Base-by-base conservation (phyloP, 2,113 vertebrate species). In the Dromas ardeola region DNA sequence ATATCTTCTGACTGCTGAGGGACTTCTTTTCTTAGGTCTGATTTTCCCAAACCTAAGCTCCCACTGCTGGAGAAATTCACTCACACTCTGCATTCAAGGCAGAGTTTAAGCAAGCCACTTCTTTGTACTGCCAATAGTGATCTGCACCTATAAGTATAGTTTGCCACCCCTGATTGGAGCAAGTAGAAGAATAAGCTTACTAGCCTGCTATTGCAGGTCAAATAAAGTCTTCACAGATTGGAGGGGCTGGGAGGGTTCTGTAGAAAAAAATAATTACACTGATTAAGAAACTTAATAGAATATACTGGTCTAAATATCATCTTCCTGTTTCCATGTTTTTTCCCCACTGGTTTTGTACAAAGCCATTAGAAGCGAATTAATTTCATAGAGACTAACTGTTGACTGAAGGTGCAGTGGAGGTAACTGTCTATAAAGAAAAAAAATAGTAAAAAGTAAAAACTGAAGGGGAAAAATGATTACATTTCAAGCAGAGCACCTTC, bases 401-500 rank as follows among this genome's bases (percentile, higher is more conserved):
- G 55, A 36, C 65, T 91, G 42, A 89, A 88, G 29, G 30, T 86
- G 6, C 17, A 62, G 20, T 45, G 63, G 11, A 58, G 26, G 10
- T 42, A 58, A 78, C 13, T 42, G 34, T 34, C 34, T 56, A 22
- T 38, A 80, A 93, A 45, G 4, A 74, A 40, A 20, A 11, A 22
- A 32, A 43, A 52, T 58, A 23, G 45, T 29, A 38, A 66, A 70
- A 83, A 61, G 3, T n/a, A 74, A 84, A 88, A 34, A 13, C 9
- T 61, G 38, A 50, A 81, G 21, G 6, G n/a, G 61, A 83, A 81
- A 81, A 69, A 30, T 49, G 40, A 73, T 82, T 81, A 21, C 9
- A 72, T 93, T 95, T 87, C 76, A 94, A 96, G 67, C 47, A 88
- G 58, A 86, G 56, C n/a, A 81, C 90, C 81, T 97, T 93, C 7